These are phyloP conservation scores for Trypoxylon attenuatum DNA, from an alignment of 2,888 invertebrate species.

Conservation along the genomic window DNA sequence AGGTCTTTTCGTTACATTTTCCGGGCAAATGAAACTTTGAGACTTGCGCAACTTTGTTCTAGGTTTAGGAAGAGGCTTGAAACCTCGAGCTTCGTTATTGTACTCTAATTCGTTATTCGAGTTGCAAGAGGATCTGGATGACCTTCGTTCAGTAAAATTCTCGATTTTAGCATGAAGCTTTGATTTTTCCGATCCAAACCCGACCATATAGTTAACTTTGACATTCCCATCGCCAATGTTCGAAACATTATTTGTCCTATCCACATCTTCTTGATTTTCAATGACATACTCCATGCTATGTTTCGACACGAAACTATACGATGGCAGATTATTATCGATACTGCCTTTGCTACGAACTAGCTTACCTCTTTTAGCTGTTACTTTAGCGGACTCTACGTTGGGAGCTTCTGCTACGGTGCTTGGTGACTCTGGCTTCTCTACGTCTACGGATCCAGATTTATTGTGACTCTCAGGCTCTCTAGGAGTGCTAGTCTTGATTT, in stretches of 20 bases:
- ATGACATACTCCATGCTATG: constrained; percentile 52
- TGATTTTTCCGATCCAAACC: constrained; percentile 30
- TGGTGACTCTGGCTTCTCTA: constrained; percentile 9
- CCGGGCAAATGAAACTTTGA: constrained; percentile 23
- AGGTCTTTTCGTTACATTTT: not conserved
- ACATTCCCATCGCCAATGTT: not conserved
- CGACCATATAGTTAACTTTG: not conserved
- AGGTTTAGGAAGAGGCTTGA: not conserved
- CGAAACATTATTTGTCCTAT: not conserved
- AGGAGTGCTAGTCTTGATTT: constrained; percentile 3
- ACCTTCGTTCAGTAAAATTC: constrained; percentile 3
- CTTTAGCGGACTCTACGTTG: constrained; percentile 57
- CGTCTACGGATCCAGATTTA: constrained; percentile 13
- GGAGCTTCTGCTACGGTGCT: constrained; percentile 24
- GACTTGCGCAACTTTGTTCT: constrained; percentile 20
- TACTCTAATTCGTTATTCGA: not conserved
- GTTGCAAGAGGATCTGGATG: not conserved
- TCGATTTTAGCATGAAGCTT: constrained; percentile 39
- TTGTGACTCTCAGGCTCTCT: not conserved
- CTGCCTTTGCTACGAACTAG: constrained; percentile 61
- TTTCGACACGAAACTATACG: constrained; percentile 61
- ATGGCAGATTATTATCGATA: constrained; percentile 46
- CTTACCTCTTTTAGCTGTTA: constrained; percentile 69
- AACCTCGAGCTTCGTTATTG: not conserved
- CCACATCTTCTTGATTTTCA: constrained; percentile 40